A percentile compares a stretch with the other conserved stretches of the same genome.
These are phyloP conservation scores for Disparrhopalites patrizii DNA, from an alignment of 2,888 invertebrate species.

Conservation along the genomic window DNA sequence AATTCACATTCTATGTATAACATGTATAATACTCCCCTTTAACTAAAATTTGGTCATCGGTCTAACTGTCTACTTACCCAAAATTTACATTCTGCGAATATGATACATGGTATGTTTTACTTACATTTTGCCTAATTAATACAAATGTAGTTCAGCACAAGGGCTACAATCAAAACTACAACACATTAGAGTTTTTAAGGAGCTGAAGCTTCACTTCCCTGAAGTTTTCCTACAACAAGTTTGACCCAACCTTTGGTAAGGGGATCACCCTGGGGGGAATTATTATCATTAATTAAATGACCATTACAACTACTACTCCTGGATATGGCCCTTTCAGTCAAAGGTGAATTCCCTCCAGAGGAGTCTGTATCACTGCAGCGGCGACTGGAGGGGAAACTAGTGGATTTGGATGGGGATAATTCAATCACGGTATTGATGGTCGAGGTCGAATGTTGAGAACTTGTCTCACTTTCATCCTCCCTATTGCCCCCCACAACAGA, in stretches of 20 bases:
- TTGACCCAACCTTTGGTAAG: slow-evolving; percentile 64
- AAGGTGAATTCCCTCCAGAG: slow-evolving; percentile 44
- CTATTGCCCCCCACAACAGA: slow-evolving; percentile 42
- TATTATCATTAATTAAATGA: neutral
- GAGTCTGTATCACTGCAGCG: slow-evolving; percentile 46
- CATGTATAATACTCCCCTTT: no score
- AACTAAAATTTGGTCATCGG: no score
- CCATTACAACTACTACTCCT: slow-evolving; percentile 34
- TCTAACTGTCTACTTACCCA: no score
- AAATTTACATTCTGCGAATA: no score
- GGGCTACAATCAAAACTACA: no score
- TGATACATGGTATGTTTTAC: no score
- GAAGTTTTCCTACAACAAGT: slow-evolving; percentile 69
- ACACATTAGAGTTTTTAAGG: neutral
- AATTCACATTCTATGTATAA: no score
- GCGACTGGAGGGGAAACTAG: slow-evolving; percentile 43
- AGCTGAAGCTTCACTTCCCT: slow-evolving; percentile 50
- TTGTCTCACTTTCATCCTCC: slow-evolving; percentile 51
- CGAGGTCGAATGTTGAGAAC: slow-evolving; percentile 53
- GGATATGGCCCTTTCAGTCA: slow-evolving; percentile 45
- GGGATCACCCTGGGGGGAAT: slow-evolving; percentile 33
- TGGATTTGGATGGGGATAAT: slow-evolving; percentile 48
- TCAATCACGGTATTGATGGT: slow-evolving; percentile 52
- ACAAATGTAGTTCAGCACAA: no score
- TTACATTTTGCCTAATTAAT: no score